Conservation (phyloP, 2,888 invertebrate genomes). For the Chelonus formosanus region DNA sequence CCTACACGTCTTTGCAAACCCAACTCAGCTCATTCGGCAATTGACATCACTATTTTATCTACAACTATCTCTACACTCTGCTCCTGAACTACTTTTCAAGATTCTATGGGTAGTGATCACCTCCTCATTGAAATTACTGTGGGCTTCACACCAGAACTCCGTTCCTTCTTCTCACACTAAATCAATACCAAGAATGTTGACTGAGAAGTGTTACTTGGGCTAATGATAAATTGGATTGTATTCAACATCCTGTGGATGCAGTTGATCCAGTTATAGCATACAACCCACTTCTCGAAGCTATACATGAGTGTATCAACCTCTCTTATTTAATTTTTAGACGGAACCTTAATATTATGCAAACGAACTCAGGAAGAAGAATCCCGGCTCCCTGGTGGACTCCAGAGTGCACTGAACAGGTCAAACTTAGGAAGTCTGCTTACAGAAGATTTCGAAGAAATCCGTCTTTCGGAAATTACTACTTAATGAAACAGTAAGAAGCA, state of each 20-base stretch:
- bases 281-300: too few species aligned
- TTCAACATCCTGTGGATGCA: too few species aligned
- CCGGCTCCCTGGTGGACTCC: conserved; percentile 7
- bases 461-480: neutral
- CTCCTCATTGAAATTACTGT: neutral
- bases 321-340: too few species aligned
- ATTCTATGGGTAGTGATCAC: conserved; percentile 11
- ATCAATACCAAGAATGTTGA: conserved; percentile 3
- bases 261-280: too few species aligned
- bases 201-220: neutral
- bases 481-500: too few species aligned
- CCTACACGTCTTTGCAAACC: neutral
- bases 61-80: neutral
- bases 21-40: neutral
- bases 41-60: neutral
- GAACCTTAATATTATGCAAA: too few species aligned
- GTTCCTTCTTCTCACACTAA: conserved; percentile 6
- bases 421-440: neutral
- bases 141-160: neutral
- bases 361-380: neutral
- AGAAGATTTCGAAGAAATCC: neutral
- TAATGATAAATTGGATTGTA: too few species aligned
- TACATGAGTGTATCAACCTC: too few species aligned
- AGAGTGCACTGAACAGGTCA: neutral
- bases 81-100: neutral